These are phyloP conservation scores for Synergus itoensis DNA, from an alignment of 2,888 invertebrate genomes.

Conservation along the genomic window DNA sequence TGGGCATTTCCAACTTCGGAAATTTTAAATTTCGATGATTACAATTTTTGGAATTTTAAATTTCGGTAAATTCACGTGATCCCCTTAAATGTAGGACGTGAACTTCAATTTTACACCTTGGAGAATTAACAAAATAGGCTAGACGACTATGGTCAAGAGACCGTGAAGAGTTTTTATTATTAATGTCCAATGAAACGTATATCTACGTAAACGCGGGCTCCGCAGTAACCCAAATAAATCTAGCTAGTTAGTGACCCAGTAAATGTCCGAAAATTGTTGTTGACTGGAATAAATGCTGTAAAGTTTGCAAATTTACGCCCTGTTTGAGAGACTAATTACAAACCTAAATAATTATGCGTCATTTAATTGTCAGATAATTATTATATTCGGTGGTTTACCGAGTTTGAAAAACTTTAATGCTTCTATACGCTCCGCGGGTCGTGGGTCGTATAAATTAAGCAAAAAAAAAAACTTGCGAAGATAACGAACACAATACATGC, in stretches of 20 bases:
- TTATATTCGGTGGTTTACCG: neutral
- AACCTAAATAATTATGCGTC: neutral
- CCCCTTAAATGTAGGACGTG: neutral
- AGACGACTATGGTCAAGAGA: constrained; percentile 16
- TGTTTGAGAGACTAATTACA: neutral
- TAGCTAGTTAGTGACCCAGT: neutral
- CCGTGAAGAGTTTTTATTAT: constrained; percentile 31
- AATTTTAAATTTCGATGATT: no score
- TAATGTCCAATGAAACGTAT: constrained; percentile 14
- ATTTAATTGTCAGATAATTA: neutral
- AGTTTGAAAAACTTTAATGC: constrained; percentile 14
- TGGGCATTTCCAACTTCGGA: no score
- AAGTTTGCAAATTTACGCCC: constrained; percentile 7
- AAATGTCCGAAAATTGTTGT: neutral
- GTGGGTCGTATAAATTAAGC: constrained; percentile 29
- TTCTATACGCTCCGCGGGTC: constrained; percentile 19
- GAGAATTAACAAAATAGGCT: constrained; percentile 27
- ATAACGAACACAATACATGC: constrained; percentile 32
- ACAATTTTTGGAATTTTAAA: no score
- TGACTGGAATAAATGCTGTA: neutral
- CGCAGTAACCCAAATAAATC: constrained; percentile 11
- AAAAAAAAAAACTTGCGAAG: constrained; percentile 23
- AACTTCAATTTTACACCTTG: constrained; percentile 24
- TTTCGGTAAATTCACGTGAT: no score
- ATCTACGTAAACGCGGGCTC: neutral